A percentile compares a stretch with the other conserved stretches of the same genome.
Evolutionary conservation across 2,888 invertebrate genomes (phyloP).

Genomic region (Trichogramma evanescens): DNA sequence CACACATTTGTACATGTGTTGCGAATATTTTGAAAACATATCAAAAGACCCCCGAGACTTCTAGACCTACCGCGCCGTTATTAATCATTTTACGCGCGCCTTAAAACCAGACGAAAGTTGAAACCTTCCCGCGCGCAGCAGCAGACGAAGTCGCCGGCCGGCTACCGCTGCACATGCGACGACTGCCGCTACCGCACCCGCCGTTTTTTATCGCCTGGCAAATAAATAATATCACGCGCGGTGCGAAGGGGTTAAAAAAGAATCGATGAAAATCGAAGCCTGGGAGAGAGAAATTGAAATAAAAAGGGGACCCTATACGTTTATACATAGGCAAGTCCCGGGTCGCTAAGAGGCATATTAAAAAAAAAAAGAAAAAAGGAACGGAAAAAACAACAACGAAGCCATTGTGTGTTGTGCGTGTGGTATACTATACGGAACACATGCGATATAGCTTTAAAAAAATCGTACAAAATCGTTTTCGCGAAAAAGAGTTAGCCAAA

Average conservation of each 20-base stretch:
- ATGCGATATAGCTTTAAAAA: no score
- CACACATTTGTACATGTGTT: no score
- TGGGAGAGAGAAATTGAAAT: no score
- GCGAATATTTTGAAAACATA: no score
- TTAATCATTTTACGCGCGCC: slow-evolving; percentile 19
- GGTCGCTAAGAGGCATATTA: no score
- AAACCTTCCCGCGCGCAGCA: slow-evolving; percentile 8
- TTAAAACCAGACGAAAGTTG: slow-evolving; percentile 14
- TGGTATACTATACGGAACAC: background rate
- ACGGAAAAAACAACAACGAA: slow-evolving; percentile 14
- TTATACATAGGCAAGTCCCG: no score
- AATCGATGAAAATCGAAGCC: slow-evolving; percentile 20
- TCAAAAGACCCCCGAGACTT: background rate
- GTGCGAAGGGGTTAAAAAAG: background rate
- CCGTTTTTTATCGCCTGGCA: background rate
- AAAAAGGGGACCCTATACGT: no score
- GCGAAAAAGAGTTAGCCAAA: slow-evolving; percentile 7
- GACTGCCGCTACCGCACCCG: no score
- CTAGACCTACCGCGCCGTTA: slow-evolving; percentile 11
- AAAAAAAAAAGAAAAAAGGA: background rate
- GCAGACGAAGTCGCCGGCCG: no score
- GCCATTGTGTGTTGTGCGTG: slow-evolving; percentile 12
- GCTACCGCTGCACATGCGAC: no score
- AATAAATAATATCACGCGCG: background rate
- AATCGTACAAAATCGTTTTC: slow-evolving; percentile 16